These are phyloP conservation scores for Toxotes chatareus DNA, from an alignment of 2,113 vertebrate genomes.

Conservation along the genomic window DNA sequence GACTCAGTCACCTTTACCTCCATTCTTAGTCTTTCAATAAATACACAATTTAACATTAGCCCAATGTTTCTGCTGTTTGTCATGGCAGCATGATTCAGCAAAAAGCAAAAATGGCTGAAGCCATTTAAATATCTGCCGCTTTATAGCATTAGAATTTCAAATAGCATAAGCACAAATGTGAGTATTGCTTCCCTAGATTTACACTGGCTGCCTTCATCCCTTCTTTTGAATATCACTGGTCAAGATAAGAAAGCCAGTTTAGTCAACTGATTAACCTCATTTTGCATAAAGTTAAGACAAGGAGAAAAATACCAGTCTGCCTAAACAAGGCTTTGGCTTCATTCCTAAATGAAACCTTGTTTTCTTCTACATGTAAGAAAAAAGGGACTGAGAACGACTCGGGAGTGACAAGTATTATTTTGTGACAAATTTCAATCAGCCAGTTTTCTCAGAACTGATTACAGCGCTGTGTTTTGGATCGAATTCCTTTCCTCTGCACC, in stretches of 20 bases:
- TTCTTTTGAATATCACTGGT: conserved; percentile 40
- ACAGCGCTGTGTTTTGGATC: conserved; percentile 3
- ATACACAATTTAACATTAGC: neutral
- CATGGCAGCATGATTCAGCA: conserved; percentile 48
- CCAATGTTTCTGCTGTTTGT: conserved; percentile 4
- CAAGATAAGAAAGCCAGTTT: neutral
- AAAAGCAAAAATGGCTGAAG: neutral
- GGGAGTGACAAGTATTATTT: neutral
- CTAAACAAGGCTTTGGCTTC: conserved; percentile 6
- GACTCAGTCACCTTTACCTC: neutral
- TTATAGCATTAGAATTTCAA: conserved; percentile 49
- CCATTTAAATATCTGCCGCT: conserved; percentile 42
- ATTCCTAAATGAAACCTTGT: neutral
- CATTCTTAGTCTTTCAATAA: neutral
- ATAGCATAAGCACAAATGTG: conserved; percentile 28
- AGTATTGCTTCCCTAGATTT: conserved; percentile 9
- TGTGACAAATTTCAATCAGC: neutral
- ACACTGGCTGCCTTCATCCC: conserved; percentile 23
- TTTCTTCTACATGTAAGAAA: neutral
- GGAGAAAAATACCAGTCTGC: neutral
- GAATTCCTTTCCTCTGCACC: conserved; percentile 20
- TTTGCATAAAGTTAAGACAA: conserved; percentile 38
- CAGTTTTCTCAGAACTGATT: conserved; percentile 7
- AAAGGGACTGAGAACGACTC: rapidly evolving
- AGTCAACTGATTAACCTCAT: conserved; percentile 12